These are phyloP conservation scores for Drosophila tsacasi DNA, from an alignment of 1,140 invertebrate genomes.

Conservation along the genomic window DNA sequence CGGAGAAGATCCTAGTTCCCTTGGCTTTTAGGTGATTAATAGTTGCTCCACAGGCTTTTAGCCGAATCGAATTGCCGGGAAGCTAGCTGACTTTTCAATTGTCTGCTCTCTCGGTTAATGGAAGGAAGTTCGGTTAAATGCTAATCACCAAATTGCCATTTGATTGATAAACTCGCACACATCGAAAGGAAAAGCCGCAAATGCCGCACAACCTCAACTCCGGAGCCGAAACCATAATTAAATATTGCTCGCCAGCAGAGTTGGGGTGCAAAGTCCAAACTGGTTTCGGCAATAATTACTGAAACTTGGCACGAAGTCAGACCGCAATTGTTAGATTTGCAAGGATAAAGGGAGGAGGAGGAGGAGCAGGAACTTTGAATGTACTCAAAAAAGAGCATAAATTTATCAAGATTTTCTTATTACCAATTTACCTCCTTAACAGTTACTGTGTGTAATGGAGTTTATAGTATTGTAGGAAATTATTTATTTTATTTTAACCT, in stretches of 20 bases:
- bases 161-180: slow-evolving; percentile 46
- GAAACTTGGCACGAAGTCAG: slow-evolving; percentile 58
- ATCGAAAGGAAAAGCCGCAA: slow-evolving; percentile 23
- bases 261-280: slow-evolving; percentile 40
- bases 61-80: slow-evolving; percentile 27
- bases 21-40: slow-evolving; percentile 47
- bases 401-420: not conserved
- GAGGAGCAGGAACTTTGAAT: not conserved
- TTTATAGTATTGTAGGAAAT: too few species aligned
- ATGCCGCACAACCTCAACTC: slow-evolving; percentile 21
- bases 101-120: slow-evolving; percentile 25
- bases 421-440: too few species aligned
- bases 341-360: not conserved
- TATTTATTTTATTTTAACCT: not conserved
- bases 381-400: not conserved
- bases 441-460: too few species aligned
- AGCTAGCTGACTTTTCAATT: slow-evolving; percentile 45
- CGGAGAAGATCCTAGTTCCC: not conserved
- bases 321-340: slow-evolving; percentile 44
- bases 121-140: slow-evolving; percentile 40
- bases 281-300: slow-evolving; percentile 64
- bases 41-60: slow-evolving; percentile 33
- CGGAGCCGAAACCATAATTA: slow-evolving; percentile 67
- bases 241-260: slow-evolving; percentile 59
- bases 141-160: slow-evolving; percentile 57